phyloP scores from a whole-genome alignment of 2,888 invertebrate genomes.

The Sinelater perroti region DNA sequence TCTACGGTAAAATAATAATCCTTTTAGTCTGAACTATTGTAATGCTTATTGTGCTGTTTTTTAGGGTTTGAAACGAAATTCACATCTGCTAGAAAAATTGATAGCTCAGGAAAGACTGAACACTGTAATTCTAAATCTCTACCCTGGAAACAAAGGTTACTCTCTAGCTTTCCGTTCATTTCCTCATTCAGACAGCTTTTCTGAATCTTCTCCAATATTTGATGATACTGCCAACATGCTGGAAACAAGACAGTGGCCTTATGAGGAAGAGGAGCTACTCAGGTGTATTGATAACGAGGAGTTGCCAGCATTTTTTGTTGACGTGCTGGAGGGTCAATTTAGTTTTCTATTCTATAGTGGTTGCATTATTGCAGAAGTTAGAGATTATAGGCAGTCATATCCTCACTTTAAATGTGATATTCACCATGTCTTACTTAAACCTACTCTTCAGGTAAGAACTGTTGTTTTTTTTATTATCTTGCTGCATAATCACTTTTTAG shows the following conservation, averaged over 20 bases:
- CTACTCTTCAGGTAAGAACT: conserved; percentile 80
- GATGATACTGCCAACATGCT: conserved; percentile 71
- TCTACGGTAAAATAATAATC: conserved; percentile 41
- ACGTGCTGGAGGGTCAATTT: conserved; percentile 83
- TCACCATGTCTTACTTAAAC: conserved; percentile 86
- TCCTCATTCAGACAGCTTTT: conserved; percentile 45
- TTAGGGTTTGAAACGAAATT: conserved; percentile 70
- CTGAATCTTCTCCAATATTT: conserved; percentile 55
- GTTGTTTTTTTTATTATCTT: conserved; percentile 47
- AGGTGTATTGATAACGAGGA: conserved; percentile 91
- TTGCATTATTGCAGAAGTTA: conserved; percentile 89
- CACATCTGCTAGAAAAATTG: conserved; percentile 83
- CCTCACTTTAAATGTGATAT: conserved; percentile 81
- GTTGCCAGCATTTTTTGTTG: conserved; percentile 85
- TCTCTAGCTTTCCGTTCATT: conserved; percentile 50
- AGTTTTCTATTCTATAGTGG: conserved; percentile 90
- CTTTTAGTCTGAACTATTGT: conserved; percentile 7
- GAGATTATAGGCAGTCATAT: conserved; percentile 86
- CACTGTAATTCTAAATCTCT: conserved; percentile 88
- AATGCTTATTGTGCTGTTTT: conserved; percentile 44
- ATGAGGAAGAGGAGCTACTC: conserved; percentile 88
- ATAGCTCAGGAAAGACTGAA: conserved; percentile 86
- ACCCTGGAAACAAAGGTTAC: conserved; percentile 90
- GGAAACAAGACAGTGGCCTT: conserved; percentile 84
- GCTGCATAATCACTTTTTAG: conserved; percentile 44